Base-by-base conservation (phyloP, 2,113 vertebrate species). In the Antigone vipio region DNA sequence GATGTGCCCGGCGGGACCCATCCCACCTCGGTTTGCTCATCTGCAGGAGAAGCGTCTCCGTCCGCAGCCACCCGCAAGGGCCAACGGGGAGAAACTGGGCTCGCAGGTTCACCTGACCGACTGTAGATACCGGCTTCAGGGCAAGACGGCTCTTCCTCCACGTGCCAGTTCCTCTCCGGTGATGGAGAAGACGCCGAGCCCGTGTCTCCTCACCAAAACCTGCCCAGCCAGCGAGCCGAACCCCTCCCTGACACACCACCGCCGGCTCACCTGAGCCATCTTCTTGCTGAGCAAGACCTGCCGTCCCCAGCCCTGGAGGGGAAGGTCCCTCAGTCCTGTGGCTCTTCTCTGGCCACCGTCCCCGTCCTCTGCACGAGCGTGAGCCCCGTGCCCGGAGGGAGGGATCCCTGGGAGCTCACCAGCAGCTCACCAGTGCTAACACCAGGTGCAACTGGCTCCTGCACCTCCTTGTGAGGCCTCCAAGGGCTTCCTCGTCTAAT, bases 301-400 rank as follows among this genome's bases (percentile, higher is more conserved):
- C 10, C 3, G 1, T 6, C n/a, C 30, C 29, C 30, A 15, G 60
- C 7, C 10, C 15, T 2, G 1, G 2, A 26, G 55, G 18, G 40
- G 12, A 24, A 24, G n/a, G 44, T n/a, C 17, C 34, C 77, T 30
- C 23, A 3, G 29, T 20, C 23, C 56, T 11, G 26, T 2, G 3
- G 69, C 56, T 40, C 75, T 42, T 16, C 40, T 16, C 15, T 11
- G 8, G 3, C 50, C 20, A 1, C 45, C 23, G 13, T 11, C n/a
- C 68, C n/a, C 58, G 5, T 15, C 21, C 27, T 19, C 40, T 17
- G 45, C 45, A 47, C 45, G 47, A 16, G 32, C 6, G 6, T 10
- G 26, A 77, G 83, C n/a, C 32, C 35, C 11, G 0, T 11, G 0
- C 49, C 69, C 7, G 2, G 32, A 9, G 15, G 19, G 19, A 58